These are phyloP conservation scores for Machaerirhynchus nigripectus DNA, from an alignment of 2,113 vertebrate genomes.

Conservation along the genomic window DNA sequence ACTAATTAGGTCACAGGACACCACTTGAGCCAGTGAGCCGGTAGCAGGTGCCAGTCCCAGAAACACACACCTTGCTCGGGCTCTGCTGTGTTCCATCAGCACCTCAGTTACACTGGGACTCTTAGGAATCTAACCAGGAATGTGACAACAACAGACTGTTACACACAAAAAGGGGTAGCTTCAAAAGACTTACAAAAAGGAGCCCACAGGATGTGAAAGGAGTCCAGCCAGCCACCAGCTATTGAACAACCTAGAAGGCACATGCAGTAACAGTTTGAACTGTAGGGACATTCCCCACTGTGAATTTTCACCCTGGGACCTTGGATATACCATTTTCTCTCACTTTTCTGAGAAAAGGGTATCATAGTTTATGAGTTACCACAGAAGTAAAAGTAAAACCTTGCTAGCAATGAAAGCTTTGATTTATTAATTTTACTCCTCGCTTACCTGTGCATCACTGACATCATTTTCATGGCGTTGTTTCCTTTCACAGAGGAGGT, in stretches of 20 bases:
- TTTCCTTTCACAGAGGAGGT: neutral
- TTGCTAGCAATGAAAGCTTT: neutral
- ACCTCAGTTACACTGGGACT: neutral
- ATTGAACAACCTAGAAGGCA: neutral
- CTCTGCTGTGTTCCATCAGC: neutral
- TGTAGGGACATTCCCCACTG: neutral
- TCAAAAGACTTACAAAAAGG: neutral
- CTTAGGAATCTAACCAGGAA: neutral
- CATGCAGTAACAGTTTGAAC: neutral
- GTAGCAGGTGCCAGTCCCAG: neutral
- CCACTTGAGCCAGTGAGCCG: neutral
- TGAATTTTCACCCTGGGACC: neutral
- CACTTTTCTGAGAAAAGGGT: neutral
- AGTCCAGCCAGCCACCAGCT: neutral
- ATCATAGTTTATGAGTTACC: neutral
- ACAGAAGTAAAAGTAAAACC: neutral
- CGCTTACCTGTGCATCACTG: accelerated
- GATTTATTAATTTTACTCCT: neutral
- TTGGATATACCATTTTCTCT: neutral
- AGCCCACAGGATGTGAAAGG: neutral
- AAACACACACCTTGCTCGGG: neutral
- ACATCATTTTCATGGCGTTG: accelerated
- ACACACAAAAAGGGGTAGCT: neutral
- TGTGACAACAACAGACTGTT: neutral
- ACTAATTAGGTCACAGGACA: neutral